Conservation (phyloP, 2,888 invertebrate species). For the Sicus ferrugineus region DNA sequence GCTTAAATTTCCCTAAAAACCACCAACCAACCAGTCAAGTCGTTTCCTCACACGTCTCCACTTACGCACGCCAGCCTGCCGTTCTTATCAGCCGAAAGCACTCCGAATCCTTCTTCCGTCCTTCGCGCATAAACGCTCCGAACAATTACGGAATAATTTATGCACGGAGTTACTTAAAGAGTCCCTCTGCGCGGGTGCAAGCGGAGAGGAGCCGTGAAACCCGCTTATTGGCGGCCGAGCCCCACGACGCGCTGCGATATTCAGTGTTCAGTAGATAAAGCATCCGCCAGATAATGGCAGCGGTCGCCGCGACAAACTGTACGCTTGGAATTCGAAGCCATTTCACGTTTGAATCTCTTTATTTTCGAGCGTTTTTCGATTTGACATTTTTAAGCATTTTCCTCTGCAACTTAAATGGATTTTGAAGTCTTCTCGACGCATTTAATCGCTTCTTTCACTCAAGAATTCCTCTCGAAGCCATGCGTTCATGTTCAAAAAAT, state of each 20-base stretch:
- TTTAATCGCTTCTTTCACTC: too few species aligned
- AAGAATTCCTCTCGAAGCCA: too few species aligned
- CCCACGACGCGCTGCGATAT: background rate
- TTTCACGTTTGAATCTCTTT: background rate
- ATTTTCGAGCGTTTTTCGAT: background rate
- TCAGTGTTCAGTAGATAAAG: background rate
- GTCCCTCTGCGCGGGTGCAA: background rate
- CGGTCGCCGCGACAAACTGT: too few species aligned
- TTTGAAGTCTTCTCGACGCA: too few species aligned
- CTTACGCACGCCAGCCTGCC: background rate
- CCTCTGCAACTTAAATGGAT: too few species aligned
- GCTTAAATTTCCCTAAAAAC: too few species aligned
- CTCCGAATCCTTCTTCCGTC: background rate
- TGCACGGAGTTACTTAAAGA: slow-evolving; percentile 1
- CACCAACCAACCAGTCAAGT: too few species aligned
- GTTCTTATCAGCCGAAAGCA: background rate
- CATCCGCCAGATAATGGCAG: background rate
- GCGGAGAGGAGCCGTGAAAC: too few species aligned
- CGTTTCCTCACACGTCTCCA: background rate
- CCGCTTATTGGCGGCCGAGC: background rate
- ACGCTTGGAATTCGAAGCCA: background rate
- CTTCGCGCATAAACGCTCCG: slow-evolving; percentile 2
- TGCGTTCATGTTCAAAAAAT: too few species aligned
- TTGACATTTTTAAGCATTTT: too few species aligned
- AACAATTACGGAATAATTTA: slow-evolving; percentile 25